A percentile compares a stretch with the other conserved stretches of the same genome.
Conservation (phyloP, 2,888 invertebrate genomes). For the Muschampia plurimacula region DNA sequence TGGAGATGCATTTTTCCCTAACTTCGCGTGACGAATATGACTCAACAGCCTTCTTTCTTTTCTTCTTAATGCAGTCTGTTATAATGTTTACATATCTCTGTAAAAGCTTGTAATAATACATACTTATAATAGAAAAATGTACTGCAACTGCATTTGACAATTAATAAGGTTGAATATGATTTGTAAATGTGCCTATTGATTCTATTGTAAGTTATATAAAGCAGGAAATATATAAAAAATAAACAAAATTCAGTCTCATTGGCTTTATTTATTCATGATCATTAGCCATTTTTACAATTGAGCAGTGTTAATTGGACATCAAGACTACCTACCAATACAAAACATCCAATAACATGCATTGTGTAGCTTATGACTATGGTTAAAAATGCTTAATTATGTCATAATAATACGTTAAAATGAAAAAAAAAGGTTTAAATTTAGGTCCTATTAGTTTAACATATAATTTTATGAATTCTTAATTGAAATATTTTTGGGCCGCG, state of each 20-base stretch:
- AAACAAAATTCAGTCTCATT: constrained; percentile 69
- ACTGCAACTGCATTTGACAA: too few relatives aligned
- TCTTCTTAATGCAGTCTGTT: not conserved
- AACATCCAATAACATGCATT: constrained; percentile 24
- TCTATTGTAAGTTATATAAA: not conserved
- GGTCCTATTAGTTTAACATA: constrained; percentile 15
- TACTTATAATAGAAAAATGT: too few relatives aligned
- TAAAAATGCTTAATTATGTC: constrained; percentile 4
- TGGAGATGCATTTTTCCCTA: constrained; percentile 63
- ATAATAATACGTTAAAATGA: constrained; percentile 14
- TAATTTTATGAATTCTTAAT: constrained; percentile 21
- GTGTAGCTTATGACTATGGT: constrained; percentile 12
- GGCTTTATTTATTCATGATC: constrained; percentile 64
- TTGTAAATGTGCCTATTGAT: too few relatives aligned
- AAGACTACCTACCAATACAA: constrained; percentile 18
- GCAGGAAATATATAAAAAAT: constrained; percentile 32
- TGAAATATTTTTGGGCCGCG: constrained; percentile 20
- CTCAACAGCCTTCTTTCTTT: not conserved
- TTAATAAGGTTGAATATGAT: too few relatives aligned
- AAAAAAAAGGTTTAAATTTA: constrained; percentile 25
- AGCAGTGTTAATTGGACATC: constrained; percentile 61
- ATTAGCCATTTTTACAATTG: constrained; percentile 56
- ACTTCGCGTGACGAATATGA: constrained; percentile 53
- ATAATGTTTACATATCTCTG: too few relatives aligned
- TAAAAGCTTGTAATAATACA: too few relatives aligned